Evolutionary conservation across 2,113 vertebrate genomes (phyloP), one percentile per base, ranked within the genome.

Genomic region (Catharus fuscescens): DNA sequence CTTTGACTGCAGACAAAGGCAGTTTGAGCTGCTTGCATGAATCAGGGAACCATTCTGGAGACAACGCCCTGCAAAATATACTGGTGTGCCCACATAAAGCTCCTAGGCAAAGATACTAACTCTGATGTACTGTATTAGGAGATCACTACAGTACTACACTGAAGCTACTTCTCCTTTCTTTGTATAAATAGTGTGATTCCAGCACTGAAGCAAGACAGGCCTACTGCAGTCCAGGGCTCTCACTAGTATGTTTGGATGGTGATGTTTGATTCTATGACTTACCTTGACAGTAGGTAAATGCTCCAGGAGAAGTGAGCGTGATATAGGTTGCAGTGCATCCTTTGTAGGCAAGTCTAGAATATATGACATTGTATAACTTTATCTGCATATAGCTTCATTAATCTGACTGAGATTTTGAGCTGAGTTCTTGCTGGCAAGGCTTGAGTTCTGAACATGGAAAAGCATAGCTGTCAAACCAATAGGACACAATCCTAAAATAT

Each of bases 241-340:
- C 29, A 54, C 24, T 31, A 21, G 18, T 34, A 54, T 2, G 0
- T 59, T 48, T 54, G 69, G 25, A 24, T 25, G 32, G 18, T 24
- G 57, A 69, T 59, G 5, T 56, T 42, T 57, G 40, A 76, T 54
- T 60, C 54, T 40, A 2, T 66, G 36, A 57, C 18, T 40, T 67
- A 31, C 20, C 24, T 67, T 79, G 34, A 31, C 5, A 19, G 25
- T 5, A 34, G 16, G 8, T 45, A 23, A 84, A 48, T 20, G n/a
- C 42, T 38, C 31, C 3, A 2, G 29, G 44, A 50, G 28, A 71
- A 34, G 14, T 18, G 20, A 54, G 9, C 0, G 0, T 14, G 11
- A 31, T 14, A 20, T n/a, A 52, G 23, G 14, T 38, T 52, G 34
- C 18, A 14, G 19, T 17, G 14, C 32, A 52, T 0, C 12, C 14